Percentiles rank a stretch among this genome's conserved stretches.
These are phyloP conservation scores for Eriocheir sinensis DNA, from an alignment of 1,140 invertebrate genomes.

Conservation along the genomic window DNA sequence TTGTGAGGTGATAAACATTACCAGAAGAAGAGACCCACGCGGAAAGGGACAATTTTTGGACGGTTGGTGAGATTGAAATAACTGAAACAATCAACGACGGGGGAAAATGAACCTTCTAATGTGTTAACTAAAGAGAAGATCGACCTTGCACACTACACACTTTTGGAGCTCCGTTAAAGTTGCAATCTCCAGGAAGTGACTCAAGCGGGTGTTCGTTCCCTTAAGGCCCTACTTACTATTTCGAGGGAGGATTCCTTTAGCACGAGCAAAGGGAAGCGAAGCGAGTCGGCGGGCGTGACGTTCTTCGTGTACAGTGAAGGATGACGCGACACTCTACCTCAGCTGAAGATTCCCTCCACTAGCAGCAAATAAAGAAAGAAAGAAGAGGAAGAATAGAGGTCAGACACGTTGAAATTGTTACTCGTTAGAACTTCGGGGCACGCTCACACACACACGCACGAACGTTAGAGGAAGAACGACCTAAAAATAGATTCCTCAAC, in stretches of 20 bases:
- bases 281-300: neutral
- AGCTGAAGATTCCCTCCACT: neutral
- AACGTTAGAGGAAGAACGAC: neutral
- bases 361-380: neutral
- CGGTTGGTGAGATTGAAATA: no score
- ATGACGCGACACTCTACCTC: neutral
- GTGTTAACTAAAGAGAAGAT: no score
- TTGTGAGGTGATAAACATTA: no score
- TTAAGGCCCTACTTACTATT: neutral
- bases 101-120: no score
- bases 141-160: no score
- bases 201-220: neutral
- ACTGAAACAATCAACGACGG: no score
- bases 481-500: neutral
- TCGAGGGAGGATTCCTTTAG: neutral
- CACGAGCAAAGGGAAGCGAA: no score
- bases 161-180: no score
- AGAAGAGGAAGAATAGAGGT: no score
- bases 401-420: no score
- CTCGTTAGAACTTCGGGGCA: neutral
- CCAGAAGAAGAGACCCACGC: no score
- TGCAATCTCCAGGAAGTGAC: slow-evolving; percentile 12
- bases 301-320: neutral
- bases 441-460: neutral
- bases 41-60: neutral